These are phyloP conservation scores for Tyrannus savana DNA, from an alignment of 2,113 vertebrate genomes.

Conservation along the genomic window DNA sequence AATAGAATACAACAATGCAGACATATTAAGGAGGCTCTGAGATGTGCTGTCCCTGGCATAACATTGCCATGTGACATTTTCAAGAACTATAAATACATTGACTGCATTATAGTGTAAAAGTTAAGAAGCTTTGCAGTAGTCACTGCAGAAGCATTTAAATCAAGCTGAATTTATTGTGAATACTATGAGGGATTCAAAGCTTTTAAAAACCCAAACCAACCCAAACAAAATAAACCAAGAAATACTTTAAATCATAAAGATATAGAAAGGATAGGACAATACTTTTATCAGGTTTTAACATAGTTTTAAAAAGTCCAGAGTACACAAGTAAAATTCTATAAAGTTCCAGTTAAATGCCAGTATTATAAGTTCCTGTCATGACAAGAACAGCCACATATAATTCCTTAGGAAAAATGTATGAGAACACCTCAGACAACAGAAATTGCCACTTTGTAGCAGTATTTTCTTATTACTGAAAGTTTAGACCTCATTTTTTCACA, in stretches of 20 bases:
- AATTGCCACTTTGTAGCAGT: slow-evolving; percentile 32
- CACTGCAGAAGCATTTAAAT: slow-evolving; percentile 48
- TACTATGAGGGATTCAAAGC: background rate
- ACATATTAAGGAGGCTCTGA: slow-evolving; percentile 46
- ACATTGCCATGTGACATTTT: slow-evolving; percentile 46
- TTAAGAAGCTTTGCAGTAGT: slow-evolving; percentile 59
- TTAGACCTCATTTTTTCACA: slow-evolving; percentile 38
- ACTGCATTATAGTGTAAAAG: slow-evolving; percentile 49
- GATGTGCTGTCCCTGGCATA: slow-evolving; percentile 44
- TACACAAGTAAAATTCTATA: background rate
- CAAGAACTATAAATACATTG: slow-evolving; percentile 60
- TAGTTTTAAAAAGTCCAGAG: background rate
- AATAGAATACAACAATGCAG: slow-evolving; percentile 54
- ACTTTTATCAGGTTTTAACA: background rate
- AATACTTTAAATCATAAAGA: background rate
- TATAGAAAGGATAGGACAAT: background rate
- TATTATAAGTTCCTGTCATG: slow-evolving; percentile 40
- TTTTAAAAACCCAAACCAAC: background rate
- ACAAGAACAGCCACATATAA: slow-evolving; percentile 23
- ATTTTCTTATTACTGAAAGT: slow-evolving; percentile 60
- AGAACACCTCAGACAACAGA: slow-evolving; percentile 43
- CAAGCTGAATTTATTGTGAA: background rate
- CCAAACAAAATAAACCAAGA: background rate
- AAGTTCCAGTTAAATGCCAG: slow-evolving; percentile 42
- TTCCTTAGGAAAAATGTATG: slow-evolving; percentile 49